phyloP scores from a whole-genome alignment of 2,888 invertebrate species.

The Chymomyza amoena region DNA sequence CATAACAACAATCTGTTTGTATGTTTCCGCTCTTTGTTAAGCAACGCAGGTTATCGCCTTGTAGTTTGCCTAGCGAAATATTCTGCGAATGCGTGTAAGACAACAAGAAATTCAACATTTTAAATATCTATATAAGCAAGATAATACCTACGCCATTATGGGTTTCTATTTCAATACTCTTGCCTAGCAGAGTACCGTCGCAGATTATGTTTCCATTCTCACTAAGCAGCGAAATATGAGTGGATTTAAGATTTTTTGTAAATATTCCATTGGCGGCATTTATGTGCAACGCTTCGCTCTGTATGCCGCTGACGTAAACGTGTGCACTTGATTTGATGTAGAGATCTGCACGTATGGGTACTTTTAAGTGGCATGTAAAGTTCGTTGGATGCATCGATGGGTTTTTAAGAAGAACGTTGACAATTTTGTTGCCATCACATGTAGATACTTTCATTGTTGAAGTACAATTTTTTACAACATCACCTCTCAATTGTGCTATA shows the following conservation, averaged over 20 bases:
- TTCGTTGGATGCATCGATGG: slow-evolving; percentile 23
- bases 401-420: slow-evolving; percentile 54
- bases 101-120: not conserved
- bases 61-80: slow-evolving; percentile 73
- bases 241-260: slow-evolving; percentile 28
- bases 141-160: slow-evolving; percentile 35
- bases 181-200: slow-evolving; percentile 69
- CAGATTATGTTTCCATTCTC: slow-evolving; percentile 71
- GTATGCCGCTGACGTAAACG: slow-evolving; percentile 64
- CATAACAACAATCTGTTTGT: slow-evolving; percentile 74
- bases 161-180: slow-evolving; percentile 61
- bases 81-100: slow-evolving; percentile 47
- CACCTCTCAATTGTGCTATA: slow-evolving; percentile 63
- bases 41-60: slow-evolving; percentile 72
- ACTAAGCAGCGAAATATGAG: slow-evolving; percentile 53
- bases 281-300: slow-evolving; percentile 50
- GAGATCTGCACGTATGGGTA: slow-evolving; percentile 74
- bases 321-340: slow-evolving; percentile 52
- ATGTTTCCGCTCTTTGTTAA: slow-evolving; percentile 71
- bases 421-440: slow-evolving; percentile 52
- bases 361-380: slow-evolving; percentile 62
- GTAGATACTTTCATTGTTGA: slow-evolving; percentile 55
- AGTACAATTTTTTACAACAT: slow-evolving; percentile 53
- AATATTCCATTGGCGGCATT: not conserved
- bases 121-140: not conserved